Evolutionary conservation across 2,888 invertebrate genomes (phyloP), one percentile per base, ranked within the genome.

Genomic region (Andrena trimmerana): DNA sequence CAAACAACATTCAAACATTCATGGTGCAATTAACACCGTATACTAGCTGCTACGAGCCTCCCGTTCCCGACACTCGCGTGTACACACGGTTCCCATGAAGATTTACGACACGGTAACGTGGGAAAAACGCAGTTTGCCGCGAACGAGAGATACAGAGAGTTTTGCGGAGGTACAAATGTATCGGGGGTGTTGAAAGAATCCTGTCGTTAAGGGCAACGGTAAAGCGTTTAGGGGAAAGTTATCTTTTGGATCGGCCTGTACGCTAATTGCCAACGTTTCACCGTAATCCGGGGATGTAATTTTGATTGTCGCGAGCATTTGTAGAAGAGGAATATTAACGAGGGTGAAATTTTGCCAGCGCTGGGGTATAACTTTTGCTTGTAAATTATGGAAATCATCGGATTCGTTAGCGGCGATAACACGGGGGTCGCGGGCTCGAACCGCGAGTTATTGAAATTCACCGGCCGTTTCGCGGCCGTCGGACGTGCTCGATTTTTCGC

Each of bases 381-480:
- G 63, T 7, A 54, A 63, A 70, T 76, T 54, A 62, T 76, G 52
- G 36, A 31, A 76, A 62, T 57, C 48, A 57, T 52, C 70, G 70
- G 70, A 54, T 20, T 70, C 70, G 76, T 76, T 65, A 27, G 24
- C 24, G 24, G 57, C 57, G 24, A 57, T 57, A 24, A 57, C 57
- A 57, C 50, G 4, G 31, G 31, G 20, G 7, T 0, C 67, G 10
- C 20, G 33, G 31, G 57, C n/a, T 2, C n/a, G 68, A 48, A 48
- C 10, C 57, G 62, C 68, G 68, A 68, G 59, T 68, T 68, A 75
- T 75, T 36, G 75, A 52, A 75, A 75, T 33, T 74, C 27, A 24
- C 24, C 31, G 36, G 36, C 13, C 16, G 29, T 29, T 8, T 24
- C 20, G 24, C 20, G n/a, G 0, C 6, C 31, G 24, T 57, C 1